Percentiles rank a stretch among this genome's conserved stretches.
Evolutionary conservation across 2,888 invertebrate species (phyloP).

Genomic region (Sinodicranocentrus sp.): DNA sequence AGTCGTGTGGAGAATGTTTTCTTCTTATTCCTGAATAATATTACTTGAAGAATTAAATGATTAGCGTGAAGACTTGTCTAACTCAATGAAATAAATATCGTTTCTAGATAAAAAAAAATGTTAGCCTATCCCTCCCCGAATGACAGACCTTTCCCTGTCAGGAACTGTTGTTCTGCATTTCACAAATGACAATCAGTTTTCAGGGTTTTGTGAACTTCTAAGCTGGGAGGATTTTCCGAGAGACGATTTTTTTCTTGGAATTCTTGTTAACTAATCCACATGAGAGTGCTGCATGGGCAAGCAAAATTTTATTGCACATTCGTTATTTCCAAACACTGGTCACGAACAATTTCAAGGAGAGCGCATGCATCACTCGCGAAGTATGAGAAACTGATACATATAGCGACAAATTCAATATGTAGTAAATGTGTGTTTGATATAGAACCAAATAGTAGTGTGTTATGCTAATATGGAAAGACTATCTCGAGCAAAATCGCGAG

Average conservation of each 20-base stretch:
- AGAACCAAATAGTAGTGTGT: no score
- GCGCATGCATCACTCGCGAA: conserved; percentile 21
- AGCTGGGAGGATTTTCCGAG: no score
- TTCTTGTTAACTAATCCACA: conserved; percentile 22
- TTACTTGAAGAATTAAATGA: no score
- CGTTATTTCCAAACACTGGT: conserved; percentile 65
- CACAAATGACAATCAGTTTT: conserved; percentile 32
- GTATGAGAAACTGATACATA: not conserved
- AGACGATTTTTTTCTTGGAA: not conserved
- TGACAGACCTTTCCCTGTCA: not conserved
- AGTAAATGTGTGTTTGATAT: no score
- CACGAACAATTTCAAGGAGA: conserved; percentile 66
- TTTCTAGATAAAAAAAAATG: not conserved
- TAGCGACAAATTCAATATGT: no score
- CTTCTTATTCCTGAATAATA: no score
- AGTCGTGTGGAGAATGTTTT: no score
- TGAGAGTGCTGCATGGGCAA: conserved; percentile 31
- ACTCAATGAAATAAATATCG: no score
- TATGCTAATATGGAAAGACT: no score
- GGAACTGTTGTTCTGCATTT: conserved; percentile 11
- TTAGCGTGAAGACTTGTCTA: no score
- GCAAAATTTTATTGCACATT: conserved; percentile 61
- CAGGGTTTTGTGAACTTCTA: not conserved
- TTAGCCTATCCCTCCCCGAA: conserved; percentile 4
- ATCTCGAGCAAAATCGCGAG: not conserved